Base-by-base conservation (phyloP, 2,888 invertebrate species). In the Gryllus longicercus region DNA sequence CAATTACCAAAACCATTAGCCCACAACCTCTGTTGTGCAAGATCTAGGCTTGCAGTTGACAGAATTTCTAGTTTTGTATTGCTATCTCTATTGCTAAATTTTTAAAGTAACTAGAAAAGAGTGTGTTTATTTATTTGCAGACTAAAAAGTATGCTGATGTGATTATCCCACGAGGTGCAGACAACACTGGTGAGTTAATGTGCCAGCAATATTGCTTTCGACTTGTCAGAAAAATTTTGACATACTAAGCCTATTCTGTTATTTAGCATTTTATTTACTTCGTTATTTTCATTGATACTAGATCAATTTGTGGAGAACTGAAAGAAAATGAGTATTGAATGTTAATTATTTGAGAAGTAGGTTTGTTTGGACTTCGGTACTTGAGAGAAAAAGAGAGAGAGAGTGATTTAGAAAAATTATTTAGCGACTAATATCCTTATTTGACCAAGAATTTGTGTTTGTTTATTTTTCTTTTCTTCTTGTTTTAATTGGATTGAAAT, bases 81-180 rank as follows among this genome's bases (percentile, higher is more conserved):
- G 23, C n/a, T 11, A 4, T 50, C 21, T 78, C 49, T 51, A 63
- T 74, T 63, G 23, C 18, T 16, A 78, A 78, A 49, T 50, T 50
- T 23, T 21, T 78, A 51, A 51, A 50, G 76, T 50, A 38, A 18
- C 50, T 11, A 21, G n/a, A 38, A 38, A 38, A 38, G 5, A 38
- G 38, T n/a, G 21, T 25, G 18, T 23, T 21, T 80, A 50, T 82
- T 82, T 83, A 85, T 83, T 84, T 86, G 91, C 92, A 97, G 95
- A 99, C 99, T 1, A 99, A 99, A 89, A 99, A 99, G 87, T 99
- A 98, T 89, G 99, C 99, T 80, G 99, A 99, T 89, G 97, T 99
- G 79, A 99, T 99, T 85, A 99, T 99, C 87, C 99, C 99, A 1
- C 90, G 99, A 84, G 99, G 99, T 82, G 98, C 98, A 49, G 99